Base-by-base conservation (phyloP, 2,113 vertebrate genomes). In the Paradoxurus hermaphroditus region DNA sequence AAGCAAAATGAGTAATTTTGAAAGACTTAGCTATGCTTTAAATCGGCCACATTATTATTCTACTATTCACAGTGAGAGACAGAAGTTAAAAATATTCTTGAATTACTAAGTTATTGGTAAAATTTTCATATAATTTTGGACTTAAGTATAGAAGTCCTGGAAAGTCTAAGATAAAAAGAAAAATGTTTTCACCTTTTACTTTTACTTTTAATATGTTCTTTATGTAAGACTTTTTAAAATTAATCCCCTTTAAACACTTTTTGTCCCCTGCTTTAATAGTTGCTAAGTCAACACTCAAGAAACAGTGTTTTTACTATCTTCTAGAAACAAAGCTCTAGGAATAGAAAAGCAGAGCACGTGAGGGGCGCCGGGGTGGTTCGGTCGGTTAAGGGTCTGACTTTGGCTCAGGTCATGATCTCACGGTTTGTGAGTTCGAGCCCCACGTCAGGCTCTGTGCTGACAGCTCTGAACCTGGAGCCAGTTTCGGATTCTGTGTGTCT, bases 1-100 rank as follows among this genome's bases (percentile, higher is more conserved):
- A 96, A 91, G 70, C 36, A 85, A 92, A 95, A 89, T 36, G 78
- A 59, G 72, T n/a, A 91, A 56, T 78, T 90, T 93, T 85, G 56
- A 95, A 89, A 93, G 44, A 94, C 44, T 68, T 27, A 82, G n/a
- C 7, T 59, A 31, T 73, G 23, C 8, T 95, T 94, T 95, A 29
- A 82, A 18, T 90, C 29, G 72, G 34, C 8, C 29, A 59, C 23
- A 62, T 92, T 95, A 68, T 91, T 63, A 75, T 81, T 90, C 62
- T 23, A 31, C 8, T 29, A 56, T 3, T 13, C 18, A 91, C 63
- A 90, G 2, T 70, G 6, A 39, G 41, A 34, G 34, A 95, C 12
- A 82, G 31, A 96, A 93, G 12, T 83, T 89, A 90, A 51, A 89
- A 73, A 72, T 36, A 46, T 46, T 93, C 91, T 90, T 97, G 1